Conservation (phyloP, 2,113 vertebrate species). For the Crotalus tigris region DNA sequence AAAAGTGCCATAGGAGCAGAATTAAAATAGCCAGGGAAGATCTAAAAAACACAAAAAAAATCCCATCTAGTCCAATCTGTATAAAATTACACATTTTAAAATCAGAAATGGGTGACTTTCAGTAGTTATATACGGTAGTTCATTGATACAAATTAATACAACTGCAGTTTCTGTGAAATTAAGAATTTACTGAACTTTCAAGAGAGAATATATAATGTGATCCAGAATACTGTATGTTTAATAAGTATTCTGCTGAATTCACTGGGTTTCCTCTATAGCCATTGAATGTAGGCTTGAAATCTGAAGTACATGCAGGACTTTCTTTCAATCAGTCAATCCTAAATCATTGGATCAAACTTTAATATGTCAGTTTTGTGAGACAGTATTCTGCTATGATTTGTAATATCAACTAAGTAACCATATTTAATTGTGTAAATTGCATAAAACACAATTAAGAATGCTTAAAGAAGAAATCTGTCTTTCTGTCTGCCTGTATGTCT, state of each 20-base stretch:
- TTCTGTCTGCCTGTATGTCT: neutral
- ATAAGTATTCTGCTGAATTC: neutral
- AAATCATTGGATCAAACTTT: neutral
- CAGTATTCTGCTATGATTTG: neutral
- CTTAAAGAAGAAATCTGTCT: neutral
- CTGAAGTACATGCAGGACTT: neutral
- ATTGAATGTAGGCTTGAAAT: neutral
- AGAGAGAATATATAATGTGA: neutral
- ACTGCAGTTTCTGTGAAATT: neutral
- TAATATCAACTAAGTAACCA: neutral
- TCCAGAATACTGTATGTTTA: neutral
- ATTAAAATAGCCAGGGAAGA: neutral
- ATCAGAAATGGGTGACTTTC: neutral
- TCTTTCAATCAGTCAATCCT: neutral
- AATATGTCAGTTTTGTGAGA: neutral
- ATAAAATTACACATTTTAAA: neutral
- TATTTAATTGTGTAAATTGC: neutral
- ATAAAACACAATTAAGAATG: neutral
- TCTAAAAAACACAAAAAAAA: neutral
- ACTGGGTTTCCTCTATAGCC: neutral
- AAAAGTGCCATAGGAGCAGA: neutral
- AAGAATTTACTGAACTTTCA: neutral
- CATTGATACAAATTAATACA: neutral
- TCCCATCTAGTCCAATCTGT: neutral
- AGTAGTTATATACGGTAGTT: neutral